A percentile compares a stretch with the other conserved stretches of the same genome.
phyloP scores from a whole-genome alignment of 2,113 vertebrate species.

The Tyrannus savana region DNA sequence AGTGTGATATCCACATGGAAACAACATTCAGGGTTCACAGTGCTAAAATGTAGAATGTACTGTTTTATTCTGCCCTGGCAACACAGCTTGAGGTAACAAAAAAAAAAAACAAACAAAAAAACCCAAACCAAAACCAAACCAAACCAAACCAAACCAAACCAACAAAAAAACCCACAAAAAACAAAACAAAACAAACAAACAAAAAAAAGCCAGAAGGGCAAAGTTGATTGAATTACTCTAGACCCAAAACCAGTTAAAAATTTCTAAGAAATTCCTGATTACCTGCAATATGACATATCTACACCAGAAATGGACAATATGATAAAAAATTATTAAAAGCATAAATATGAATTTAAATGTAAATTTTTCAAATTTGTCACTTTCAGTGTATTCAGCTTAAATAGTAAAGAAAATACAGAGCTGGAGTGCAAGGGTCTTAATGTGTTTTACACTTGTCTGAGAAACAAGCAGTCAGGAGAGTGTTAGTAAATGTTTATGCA shows the following conservation, averaged over 20 bases:
- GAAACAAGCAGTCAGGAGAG: slow-evolving; percentile 51
- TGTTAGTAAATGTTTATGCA: slow-evolving; percentile 67
- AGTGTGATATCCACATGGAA: neutral
- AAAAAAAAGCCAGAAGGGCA: neutral
- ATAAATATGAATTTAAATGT: neutral
- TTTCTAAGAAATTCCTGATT: neutral
- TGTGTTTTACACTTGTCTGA: slow-evolving; percentile 35
- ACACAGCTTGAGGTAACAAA: neutral
- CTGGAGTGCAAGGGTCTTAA: neutral
- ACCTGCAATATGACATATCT: neutral
- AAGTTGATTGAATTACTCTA: neutral
- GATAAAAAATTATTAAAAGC: neutral
- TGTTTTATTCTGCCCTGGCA: neutral
- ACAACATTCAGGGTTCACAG: neutral
- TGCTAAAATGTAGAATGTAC: neutral
- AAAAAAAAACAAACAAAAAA: neutral
- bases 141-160: neutral
- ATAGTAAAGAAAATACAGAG: neutral
- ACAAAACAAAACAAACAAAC: neutral
- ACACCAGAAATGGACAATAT: neutral
- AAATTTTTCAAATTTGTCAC: neutral
- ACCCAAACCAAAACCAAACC: neutral
- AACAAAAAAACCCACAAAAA: neutral
- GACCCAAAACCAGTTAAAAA: neutral
- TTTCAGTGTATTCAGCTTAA: neutral